Conservation (phyloP, 2,888 invertebrate genomes). For the Escarpia spicata region DNA sequence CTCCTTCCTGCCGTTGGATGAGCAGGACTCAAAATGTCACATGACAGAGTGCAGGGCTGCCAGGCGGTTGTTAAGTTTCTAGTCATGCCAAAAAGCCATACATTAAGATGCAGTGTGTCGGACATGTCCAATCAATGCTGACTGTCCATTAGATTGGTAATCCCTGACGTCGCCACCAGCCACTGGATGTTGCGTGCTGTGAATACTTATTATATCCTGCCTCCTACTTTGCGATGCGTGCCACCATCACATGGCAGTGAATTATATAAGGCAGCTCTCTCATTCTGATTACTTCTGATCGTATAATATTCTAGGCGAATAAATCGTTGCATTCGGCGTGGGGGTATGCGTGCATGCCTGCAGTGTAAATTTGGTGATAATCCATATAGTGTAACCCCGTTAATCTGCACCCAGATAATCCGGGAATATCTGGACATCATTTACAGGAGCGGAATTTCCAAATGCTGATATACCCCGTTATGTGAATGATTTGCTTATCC, state of each 20-base stretch:
- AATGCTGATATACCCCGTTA: too few species aligned
- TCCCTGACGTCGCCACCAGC: neutral
- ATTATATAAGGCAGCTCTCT: neutral
- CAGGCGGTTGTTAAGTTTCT: neutral
- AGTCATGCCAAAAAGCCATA: slow-evolving; percentile 13
- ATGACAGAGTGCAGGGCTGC: neutral
- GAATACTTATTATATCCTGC: neutral
- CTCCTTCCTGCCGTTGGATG: neutral
- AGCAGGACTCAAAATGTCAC: neutral
- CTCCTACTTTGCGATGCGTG: neutral
- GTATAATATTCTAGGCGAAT: neutral
- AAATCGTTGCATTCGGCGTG: neutral
- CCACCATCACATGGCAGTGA: neutral
- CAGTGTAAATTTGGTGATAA: neutral
- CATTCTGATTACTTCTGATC: neutral
- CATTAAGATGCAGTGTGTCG: neutral
- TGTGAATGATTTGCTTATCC: too few species aligned
- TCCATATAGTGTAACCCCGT: neutral
- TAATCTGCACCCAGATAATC: too few species aligned
- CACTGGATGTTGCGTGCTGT: neutral
- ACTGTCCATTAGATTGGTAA: slow-evolving; percentile 13
- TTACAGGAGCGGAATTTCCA: too few species aligned
- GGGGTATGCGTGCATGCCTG: neutral
- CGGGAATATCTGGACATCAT: too few species aligned
- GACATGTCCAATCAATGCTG: neutral